Evolutionary conservation across 2,888 invertebrate species (phyloP), one percentile per base, ranked within the genome.

Genomic region (Diplazon laetatorius): DNA sequence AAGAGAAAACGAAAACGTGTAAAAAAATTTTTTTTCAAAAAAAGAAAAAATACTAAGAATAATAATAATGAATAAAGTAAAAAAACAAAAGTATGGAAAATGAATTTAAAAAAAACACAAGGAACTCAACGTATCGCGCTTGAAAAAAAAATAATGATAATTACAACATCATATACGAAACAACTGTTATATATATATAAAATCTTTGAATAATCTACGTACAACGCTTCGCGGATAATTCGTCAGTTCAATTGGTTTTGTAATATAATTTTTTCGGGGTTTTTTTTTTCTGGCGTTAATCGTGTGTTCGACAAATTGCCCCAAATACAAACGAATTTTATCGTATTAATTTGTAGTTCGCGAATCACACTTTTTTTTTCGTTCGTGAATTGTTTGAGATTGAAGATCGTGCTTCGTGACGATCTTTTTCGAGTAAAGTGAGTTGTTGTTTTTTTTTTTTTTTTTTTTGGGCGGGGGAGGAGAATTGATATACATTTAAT

Each of bases 121-220:
- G 85, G 87, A 87, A 89, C 85, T 85, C 83, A 85, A 86, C 72
- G 82, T 81, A 86, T 87, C 85, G 84, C 84, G 83, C 86, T 88
- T 87, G 86, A 88, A 87, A 87, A 87, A 88, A n/a, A n/a, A n/a
- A n/a, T n/a, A n/a, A n/a, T n/a, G n/a, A n/a, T n/a, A n/a, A n/a
- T n/a, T 87, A 88, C 81, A 87, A 86, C 85, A 87, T 70, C 59
- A 59, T 87, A 87, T 85, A n/a, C n/a, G 83, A 87, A 89, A 88
- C 87, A 88, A 88, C 83, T 85, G 82, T n/a, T n/a, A n/a, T 87
- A 85, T 87, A 88, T 82, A 87, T 87, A 87, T 86, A 88, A 86
- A 88, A 86, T 85, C 83, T 87, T 85, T 84, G 85, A 88, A 86
- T 87, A 87, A 86, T 85, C 84, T 87, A 87, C 84, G 83, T 50